phyloP scores from a whole-genome alignment of 2,797 vertebrate species.

The Crocidura indochinensis region DNA sequence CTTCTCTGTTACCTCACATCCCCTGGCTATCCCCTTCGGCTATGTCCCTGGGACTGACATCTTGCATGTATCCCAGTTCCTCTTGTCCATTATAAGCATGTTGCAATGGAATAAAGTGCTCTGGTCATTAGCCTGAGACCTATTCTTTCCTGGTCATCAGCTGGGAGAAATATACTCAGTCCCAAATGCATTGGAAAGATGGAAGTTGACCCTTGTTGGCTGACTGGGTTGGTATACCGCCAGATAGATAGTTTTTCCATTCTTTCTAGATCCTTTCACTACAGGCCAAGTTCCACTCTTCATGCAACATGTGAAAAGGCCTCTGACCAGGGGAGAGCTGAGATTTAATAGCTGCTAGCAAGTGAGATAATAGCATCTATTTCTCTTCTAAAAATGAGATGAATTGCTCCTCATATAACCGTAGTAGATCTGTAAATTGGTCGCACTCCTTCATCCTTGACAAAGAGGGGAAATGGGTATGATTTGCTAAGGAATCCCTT shows the following conservation, averaged over 20 bases:
- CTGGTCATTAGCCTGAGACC: too few relatives aligned
- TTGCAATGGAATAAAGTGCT: too few relatives aligned
- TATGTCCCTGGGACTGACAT: too few relatives aligned
- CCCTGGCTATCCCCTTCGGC: too few relatives aligned
- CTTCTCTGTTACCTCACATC: too few relatives aligned
- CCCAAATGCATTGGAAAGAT: too few relatives aligned
- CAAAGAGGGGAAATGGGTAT: not conserved
- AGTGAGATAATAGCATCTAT: not conserved
- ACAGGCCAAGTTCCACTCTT: not conserved
- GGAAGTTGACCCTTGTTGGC: too few relatives aligned
- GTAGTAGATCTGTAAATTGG: not conserved
- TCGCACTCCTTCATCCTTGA: not conserved
- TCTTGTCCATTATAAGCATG: too few relatives aligned
- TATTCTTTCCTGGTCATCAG: too few relatives aligned
- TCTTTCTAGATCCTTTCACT: slow-evolving; percentile 19
- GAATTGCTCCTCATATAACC: not conserved
- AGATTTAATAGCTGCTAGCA: not conserved
- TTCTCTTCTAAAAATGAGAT: not conserved
- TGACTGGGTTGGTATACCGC: not conserved
- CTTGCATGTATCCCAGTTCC: too few relatives aligned
- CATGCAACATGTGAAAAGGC: not conserved
- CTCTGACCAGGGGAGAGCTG: not conserved
- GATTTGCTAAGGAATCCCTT: not conserved
- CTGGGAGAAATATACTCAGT: too few relatives aligned
- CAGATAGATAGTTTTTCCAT: not conserved